Base-by-base conservation (phyloP, 2,888 invertebrate genomes). In the Petrolisthes manimaculis region DNA sequence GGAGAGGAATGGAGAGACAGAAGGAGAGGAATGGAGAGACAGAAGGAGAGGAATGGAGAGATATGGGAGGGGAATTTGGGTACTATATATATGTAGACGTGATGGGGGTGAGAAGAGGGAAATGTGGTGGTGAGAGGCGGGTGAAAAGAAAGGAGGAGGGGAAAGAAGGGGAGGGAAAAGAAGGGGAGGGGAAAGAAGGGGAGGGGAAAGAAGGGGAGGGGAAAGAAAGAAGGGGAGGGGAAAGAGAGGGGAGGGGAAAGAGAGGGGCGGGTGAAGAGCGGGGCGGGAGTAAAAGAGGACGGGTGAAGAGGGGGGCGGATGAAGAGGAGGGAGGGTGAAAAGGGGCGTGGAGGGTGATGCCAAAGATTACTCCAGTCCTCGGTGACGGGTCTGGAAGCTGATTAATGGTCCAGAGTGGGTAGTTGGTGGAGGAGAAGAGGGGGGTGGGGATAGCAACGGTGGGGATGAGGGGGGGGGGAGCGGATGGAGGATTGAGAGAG, bases 381-480 rank as follows among this genome's bases (percentile, higher is more conserved):
- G 71, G 77, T 83, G 86, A 86, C 86, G 77, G 82, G 80, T 83
- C 81, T 86, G 75, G 77, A 77, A 82, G 61, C 86, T 81, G 86
- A 86, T 86, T 86, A 86, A 86, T 86, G 86, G 14, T 61, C 61
- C 8, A 61, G 8, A 14, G 61, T 6, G 14, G 61, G 14, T 14
- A 9, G 61, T 14, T 61, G 61, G 77, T 83, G 37, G 75, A 83
- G 56, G 86, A 74, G 56, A 71, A 67, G 24, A 61, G 24, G 55
- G 67, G 37, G 61, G 82, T 81, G 77, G 86, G 82, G 75, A 18
- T n/a, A 53, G 71, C 82, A 61, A 14, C 6, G 61, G 61, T 6
- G 61, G 61, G 61, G 61, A 14, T 14, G 14, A 14, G 8, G 61
- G 61, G 61, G 61, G 61, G 6, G 61, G 61, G 61, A 9, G 14